These are phyloP conservation scores for Sylvietta virens DNA, from an alignment of 2,113 vertebrate genomes.

Conservation along the genomic window DNA sequence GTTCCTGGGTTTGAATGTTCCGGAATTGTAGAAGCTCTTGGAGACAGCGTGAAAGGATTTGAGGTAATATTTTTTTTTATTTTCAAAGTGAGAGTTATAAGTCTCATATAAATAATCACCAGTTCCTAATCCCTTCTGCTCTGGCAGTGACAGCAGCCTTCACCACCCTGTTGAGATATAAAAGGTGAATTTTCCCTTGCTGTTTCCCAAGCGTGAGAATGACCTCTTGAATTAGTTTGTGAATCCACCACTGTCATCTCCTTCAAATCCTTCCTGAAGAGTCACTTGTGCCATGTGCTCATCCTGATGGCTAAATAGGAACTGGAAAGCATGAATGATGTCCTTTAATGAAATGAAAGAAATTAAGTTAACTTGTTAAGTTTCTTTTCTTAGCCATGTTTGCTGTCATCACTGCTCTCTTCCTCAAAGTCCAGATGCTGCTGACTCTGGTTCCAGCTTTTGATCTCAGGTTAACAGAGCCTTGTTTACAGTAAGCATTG, in stretches of 20 bases:
- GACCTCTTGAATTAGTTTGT: background rate
- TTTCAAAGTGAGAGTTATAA: background rate
- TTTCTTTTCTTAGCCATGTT: background rate
- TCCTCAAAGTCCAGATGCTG: background rate
- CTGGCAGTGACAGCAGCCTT: background rate
- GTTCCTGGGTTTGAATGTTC: constrained; percentile 96
- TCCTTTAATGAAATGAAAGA: background rate
- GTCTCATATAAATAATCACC: background rate
- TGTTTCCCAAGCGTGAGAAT: background rate
- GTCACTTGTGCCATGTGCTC: background rate
- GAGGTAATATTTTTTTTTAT: constrained; percentile 76
- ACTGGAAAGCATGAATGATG: background rate
- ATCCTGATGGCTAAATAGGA: background rate
- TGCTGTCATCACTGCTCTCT: background rate
- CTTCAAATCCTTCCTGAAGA: background rate
- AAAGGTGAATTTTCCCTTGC: background rate
- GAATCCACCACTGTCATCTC: background rate
- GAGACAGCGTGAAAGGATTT: constrained; percentile 87
- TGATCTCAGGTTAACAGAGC: background rate
- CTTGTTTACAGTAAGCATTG: background rate
- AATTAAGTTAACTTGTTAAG: background rate
- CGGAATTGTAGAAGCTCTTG: constrained; percentile 92
- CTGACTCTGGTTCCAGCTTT: background rate
- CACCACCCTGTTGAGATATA: background rate
- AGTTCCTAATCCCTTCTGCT: background rate